Conservation (phyloP, 2,888 invertebrate species). For the Eremobia ochroleuca region DNA sequence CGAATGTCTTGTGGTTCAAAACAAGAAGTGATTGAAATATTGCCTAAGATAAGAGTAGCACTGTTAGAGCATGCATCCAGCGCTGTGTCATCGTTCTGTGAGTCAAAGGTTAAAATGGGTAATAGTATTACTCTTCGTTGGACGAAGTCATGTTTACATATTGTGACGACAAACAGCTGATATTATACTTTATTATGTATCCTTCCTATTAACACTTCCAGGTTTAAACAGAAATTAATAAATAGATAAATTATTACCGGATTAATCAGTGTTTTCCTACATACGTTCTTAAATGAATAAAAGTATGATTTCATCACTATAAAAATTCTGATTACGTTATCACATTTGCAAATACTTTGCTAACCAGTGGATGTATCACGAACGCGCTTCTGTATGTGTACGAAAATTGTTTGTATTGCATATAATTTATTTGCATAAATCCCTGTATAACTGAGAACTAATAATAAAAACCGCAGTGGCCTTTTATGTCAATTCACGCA, state of each 20-base stretch:
- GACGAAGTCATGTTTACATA: slow-evolving; percentile 4
- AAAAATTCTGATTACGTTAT: slow-evolving; percentile 49
- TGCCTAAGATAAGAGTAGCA: slow-evolving; percentile 27
- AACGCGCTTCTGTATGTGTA: neutral
- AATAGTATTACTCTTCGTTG: slow-evolving; percentile 7
- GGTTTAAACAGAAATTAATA: slow-evolving; percentile 4
- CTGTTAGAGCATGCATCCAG: slow-evolving; percentile 11
- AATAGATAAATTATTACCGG: neutral
- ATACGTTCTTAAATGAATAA: slow-evolving; percentile 10
- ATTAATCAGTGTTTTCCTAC: slow-evolving; percentile 24
- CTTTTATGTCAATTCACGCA: slow-evolving; percentile 31
- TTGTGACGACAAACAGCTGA: slow-evolving; percentile 21
- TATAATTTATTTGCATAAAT: slow-evolving; percentile 19
- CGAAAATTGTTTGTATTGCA: slow-evolving; percentile 33
- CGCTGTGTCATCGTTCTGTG: slow-evolving; percentile 22
- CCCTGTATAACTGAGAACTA: neutral
- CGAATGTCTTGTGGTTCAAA: slow-evolving; percentile 13
- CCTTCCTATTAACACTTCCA: slow-evolving; percentile 7
- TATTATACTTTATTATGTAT: slow-evolving; percentile 10
- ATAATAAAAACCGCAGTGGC: slow-evolving; percentile 9
- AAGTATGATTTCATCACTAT: slow-evolving; percentile 49
- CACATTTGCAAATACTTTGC: slow-evolving; percentile 49
- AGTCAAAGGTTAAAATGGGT: slow-evolving; percentile 45
- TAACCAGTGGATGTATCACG: slow-evolving; percentile 25
- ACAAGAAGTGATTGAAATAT: slow-evolving; percentile 22